Evolutionary conservation across 2,797 vertebrate genomes (phyloP).

Genomic region (Myotis myotis): DNA sequence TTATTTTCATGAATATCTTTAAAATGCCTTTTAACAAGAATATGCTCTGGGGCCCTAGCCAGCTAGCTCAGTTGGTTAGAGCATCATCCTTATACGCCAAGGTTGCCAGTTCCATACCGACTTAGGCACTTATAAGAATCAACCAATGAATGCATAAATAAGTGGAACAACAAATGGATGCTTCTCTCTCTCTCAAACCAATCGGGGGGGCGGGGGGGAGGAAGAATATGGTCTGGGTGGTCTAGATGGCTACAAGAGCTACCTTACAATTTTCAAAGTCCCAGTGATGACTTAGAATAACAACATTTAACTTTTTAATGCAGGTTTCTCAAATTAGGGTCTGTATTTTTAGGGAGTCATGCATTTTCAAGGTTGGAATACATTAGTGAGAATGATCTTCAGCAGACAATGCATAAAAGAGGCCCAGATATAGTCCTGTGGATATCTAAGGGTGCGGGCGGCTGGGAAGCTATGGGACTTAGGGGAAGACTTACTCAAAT

Average conservation of each 20-base stretch:
- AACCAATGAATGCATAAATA: background rate
- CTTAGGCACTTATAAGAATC: background rate
- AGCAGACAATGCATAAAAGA: background rate
- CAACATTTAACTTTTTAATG: constrained; percentile 16
- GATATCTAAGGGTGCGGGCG: background rate
- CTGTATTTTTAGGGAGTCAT: background rate
- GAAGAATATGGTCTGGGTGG: background rate
- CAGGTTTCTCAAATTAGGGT: background rate
- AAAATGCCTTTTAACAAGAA: constrained; percentile 43
- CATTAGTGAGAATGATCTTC: background rate
- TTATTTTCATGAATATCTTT: constrained; percentile 56
- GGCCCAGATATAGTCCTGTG: background rate
- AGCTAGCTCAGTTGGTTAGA: background rate
- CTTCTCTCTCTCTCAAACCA: background rate
- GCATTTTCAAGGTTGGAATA: constrained; percentile 15
- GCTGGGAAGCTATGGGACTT: background rate
- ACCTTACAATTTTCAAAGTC: background rate
- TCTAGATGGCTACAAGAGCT: background rate
- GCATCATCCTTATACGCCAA: background rate
- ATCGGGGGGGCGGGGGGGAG: too few species aligned
- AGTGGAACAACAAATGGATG: background rate
- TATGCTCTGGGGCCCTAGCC: background rate
- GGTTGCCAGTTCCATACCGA: background rate
- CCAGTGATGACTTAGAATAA: background rate
- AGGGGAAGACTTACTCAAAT: background rate